Conservation (phyloP, 92 coral and sea anemone genomes). For the Parazoanthus atlanticus region DNA sequence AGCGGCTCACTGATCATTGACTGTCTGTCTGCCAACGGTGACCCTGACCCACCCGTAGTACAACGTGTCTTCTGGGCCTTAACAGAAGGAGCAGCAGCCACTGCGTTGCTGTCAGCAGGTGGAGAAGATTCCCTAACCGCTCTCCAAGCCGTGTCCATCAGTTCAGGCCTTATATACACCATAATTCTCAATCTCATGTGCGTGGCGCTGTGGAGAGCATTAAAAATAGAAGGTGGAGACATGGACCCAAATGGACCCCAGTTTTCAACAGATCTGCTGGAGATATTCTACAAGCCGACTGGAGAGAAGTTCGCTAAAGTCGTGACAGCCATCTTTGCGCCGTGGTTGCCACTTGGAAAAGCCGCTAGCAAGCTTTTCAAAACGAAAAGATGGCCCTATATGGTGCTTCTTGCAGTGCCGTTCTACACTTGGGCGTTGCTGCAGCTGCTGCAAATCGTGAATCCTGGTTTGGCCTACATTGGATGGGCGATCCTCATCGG, state of each 20-base stretch:
- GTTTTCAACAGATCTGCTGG: constrained; percentile 71
- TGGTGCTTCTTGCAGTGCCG: constrained; percentile 60
- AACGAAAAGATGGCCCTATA: constrained; percentile 42
- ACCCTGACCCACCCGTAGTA: constrained; percentile 83
- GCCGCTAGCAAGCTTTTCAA: constrained; percentile 62
- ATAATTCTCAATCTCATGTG: constrained; percentile 75
- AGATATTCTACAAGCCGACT: constrained; percentile 68
- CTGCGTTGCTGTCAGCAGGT: constrained; percentile 79
- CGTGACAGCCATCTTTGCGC: constrained; percentile 66
- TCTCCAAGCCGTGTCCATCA: constrained; percentile 82
- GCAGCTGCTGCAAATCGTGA: constrained; percentile 57
- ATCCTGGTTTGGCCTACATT: constrained; percentile 63
- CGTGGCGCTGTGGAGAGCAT: constrained; percentile 82
- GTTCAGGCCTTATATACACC: constrained; percentile 82
- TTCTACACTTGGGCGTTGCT: constrained; percentile 67
- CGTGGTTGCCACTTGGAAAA: constrained; percentile 82
- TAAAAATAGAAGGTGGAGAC: constrained; percentile 74
- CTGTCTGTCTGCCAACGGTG: constrained; percentile 89
- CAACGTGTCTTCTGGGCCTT: constrained; percentile 95
- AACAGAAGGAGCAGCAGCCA: constrained; percentile 91
- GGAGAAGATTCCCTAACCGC: constrained; percentile 74
- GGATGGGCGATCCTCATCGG: constrained; percentile 67
- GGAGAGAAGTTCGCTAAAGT: constrained; percentile 34
- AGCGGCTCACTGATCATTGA: constrained; percentile 93
- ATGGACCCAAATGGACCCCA: constrained; percentile 69